These are phyloP conservation scores for Lucilia sericata DNA, from an alignment of 1,140 invertebrate genomes.

Conservation along the genomic window DNA sequence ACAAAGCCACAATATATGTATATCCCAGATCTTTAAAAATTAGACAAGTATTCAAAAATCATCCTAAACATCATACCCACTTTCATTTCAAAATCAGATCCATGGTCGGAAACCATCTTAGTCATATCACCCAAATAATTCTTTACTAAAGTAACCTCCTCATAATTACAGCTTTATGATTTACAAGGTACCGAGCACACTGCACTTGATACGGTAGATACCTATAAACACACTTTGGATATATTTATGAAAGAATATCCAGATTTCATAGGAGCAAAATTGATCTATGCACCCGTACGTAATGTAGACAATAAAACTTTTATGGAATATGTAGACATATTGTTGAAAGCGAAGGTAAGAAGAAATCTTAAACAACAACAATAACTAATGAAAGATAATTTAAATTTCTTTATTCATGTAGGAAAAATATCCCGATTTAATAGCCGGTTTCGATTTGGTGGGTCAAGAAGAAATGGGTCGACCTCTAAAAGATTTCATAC, in stretches of 20 bases:
- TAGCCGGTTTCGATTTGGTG: constrained; percentile 81
- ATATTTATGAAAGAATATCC: constrained; percentile 73
- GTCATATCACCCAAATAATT: too few species aligned
- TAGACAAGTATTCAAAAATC: too few species aligned
- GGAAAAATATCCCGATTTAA: constrained; percentile 69
- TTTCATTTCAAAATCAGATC: too few species aligned
- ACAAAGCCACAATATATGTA: too few species aligned
- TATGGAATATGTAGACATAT: constrained; percentile 69
- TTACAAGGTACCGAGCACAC: constrained; percentile 73
- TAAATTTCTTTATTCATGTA: not conserved
- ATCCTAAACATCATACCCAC: too few species aligned
- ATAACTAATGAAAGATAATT: not conserved
- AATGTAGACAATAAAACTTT: constrained; percentile 64
- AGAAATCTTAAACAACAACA: not conserved
- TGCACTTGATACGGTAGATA: constrained; percentile 70
- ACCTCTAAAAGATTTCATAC: constrained; percentile 74
- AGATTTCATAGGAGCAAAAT: constrained; percentile 77
- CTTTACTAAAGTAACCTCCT: not conserved
- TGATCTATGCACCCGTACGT: constrained; percentile 78
- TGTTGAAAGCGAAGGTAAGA: constrained; percentile 68
- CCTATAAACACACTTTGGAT: constrained; percentile 74
- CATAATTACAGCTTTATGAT: constrained; percentile 71
- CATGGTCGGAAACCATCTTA: too few species aligned
- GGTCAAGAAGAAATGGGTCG: constrained; percentile 78
- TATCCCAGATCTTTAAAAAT: too few species aligned